Conservation (phyloP, 1,140 invertebrate species). For the Penaeus vannamei region DNA sequence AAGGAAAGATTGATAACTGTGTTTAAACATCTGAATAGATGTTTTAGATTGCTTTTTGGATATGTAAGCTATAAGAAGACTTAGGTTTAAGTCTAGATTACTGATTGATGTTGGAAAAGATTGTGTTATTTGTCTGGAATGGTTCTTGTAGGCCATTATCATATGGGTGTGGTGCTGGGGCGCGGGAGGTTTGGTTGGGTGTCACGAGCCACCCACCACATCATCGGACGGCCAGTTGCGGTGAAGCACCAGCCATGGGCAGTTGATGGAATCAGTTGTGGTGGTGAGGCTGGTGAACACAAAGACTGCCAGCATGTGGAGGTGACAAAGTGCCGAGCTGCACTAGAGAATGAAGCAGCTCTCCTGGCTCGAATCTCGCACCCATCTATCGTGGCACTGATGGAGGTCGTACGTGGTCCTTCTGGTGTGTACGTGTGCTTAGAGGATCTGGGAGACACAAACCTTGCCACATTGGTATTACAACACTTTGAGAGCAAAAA, state of each 20-base stretch:
- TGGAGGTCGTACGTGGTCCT: slow-evolving; percentile 31
- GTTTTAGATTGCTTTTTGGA: no score
- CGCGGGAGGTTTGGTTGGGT: slow-evolving; percentile 46
- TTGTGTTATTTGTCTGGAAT: not conserved
- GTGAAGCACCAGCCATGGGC: slow-evolving; percentile 48
- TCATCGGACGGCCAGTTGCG: slow-evolving; percentile 23
- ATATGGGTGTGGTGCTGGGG: slow-evolving; percentile 31
- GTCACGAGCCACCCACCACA: slow-evolving; percentile 23
- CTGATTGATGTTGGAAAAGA: not conserved
- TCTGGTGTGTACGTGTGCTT: slow-evolving; percentile 27
- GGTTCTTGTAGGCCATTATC: slow-evolving; percentile 40
- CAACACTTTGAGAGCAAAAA: slow-evolving; percentile 26
- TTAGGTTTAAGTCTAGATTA: no score
- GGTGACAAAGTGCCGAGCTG: slow-evolving; percentile 32
- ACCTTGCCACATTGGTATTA: slow-evolving; percentile 2
- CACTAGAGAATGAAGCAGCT: slow-evolving; percentile 36
- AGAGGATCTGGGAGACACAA: slow-evolving; percentile 33
- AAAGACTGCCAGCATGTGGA: slow-evolving; percentile 33
- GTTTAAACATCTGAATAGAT: no score
- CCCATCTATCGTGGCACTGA: slow-evolving; percentile 30
- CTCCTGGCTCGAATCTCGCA: slow-evolving; percentile 32
- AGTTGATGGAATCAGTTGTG: slow-evolving; percentile 22
- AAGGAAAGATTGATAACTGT: no score
- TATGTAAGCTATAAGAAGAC: no score
- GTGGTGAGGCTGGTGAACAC: slow-evolving; percentile 19